Conservation (phyloP, 2,888 invertebrate species). For the Drosophila neotestacea region DNA sequence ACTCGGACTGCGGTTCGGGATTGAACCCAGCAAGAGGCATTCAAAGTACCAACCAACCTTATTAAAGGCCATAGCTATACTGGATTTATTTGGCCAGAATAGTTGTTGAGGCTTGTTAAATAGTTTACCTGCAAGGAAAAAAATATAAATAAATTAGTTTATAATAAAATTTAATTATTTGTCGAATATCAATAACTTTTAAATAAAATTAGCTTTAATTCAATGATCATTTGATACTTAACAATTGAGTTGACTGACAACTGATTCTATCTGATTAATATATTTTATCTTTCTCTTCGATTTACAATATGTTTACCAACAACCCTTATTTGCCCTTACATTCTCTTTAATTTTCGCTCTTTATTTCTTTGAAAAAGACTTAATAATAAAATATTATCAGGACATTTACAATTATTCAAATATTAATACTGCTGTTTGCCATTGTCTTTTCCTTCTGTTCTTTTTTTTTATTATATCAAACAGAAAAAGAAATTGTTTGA, state of each 20-base stretch:
- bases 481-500: no score
- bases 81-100: conserved; percentile 3
- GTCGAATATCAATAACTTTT: not conserved
- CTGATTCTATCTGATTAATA: no score
- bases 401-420: no score
- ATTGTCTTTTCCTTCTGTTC: no score
- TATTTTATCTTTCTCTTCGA: not conserved
- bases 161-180: not conserved
- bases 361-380: no score
- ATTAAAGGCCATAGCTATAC: conserved; percentile 25
- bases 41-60: conserved; percentile 44
- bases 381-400: no score
- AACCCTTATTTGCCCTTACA: no score
- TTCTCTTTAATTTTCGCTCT: no score
- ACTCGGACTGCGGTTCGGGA: not conserved
- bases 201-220: not conserved
- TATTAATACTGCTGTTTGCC: no score
- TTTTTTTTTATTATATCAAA: no score
- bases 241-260: no score
- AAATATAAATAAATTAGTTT: conserved; percentile 13
- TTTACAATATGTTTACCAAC: no score
- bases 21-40: not conserved
- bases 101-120: conserved; percentile 10
- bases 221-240: not conserved
- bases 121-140: conserved; percentile 67